phyloP scores from a whole-genome alignment of 2,113 vertebrate genomes.

The Bettongia penicillata region DNA sequence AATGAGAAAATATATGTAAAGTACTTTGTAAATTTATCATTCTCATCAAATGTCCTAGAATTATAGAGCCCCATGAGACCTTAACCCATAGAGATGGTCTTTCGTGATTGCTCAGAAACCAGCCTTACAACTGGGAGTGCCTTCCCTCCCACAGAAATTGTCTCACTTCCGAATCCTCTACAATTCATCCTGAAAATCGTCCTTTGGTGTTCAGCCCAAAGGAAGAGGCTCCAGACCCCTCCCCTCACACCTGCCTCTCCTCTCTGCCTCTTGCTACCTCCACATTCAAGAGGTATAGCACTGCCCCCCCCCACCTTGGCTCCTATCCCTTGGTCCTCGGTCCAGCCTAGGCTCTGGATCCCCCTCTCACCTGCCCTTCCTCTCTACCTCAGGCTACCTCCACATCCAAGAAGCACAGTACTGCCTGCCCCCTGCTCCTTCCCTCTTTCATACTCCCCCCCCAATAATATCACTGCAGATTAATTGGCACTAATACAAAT shows the following conservation, averaged over 20 bases:
- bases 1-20: neutral
- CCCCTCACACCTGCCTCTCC: too few relatives aligned
- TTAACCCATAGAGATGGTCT: neutral
- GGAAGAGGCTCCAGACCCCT: neutral
- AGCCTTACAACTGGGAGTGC: too few relatives aligned
- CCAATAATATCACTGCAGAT: slow-evolving; percentile 80
- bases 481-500: slow-evolving; percentile 84
- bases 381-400: slow-evolving; percentile 38
- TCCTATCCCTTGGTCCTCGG: neutral
- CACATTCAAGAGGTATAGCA: too few relatives aligned
- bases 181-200: slow-evolving; percentile 57
- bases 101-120: neutral
- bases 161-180: neutral
- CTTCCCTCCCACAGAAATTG: neutral
- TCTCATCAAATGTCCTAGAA: neutral
- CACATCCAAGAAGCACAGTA: rapidly evolving
- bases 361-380: neutral
- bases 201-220: neutral
- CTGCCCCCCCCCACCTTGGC: neutral
- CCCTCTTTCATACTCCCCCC: slow-evolving; percentile 23
- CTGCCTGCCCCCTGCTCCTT: neutral
- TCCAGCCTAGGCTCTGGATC: too few relatives aligned
- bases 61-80: neutral
- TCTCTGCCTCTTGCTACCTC: too few relatives aligned
- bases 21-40: neutral